Conservation (phyloP, 1,140 invertebrate genomes). For the Tetragonula clypearis region DNA sequence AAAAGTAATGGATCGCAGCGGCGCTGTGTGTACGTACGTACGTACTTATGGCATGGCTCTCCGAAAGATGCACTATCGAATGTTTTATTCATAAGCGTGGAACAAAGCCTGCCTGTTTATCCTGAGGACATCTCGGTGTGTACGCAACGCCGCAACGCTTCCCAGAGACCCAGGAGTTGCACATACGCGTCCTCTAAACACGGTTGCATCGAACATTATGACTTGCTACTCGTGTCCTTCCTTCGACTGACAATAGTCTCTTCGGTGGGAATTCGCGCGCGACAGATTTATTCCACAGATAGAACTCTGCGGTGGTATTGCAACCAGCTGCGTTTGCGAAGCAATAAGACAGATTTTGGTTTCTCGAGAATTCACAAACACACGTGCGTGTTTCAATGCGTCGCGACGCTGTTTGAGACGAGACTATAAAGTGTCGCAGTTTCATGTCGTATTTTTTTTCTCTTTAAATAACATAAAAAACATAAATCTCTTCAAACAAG, state of each 20-base stretch:
- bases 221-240: neutral
- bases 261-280: neutral
- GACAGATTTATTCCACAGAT: neutral
- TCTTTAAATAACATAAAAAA: too few relatives aligned
- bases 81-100: conserved; percentile 81
- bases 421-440: too few relatives aligned
- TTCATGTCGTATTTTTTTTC: too few relatives aligned
- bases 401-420: too few relatives aligned
- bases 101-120: conserved; percentile 80
- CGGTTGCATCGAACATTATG: conserved; percentile 37
- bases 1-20: conserved; percentile 55
- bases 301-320: neutral
- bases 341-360: too few relatives aligned
- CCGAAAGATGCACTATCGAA: conserved; percentile 80
- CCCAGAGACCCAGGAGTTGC: conserved; percentile 59
- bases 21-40: conserved; percentile 54
- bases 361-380: too few relatives aligned
- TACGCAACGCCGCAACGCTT: conserved; percentile 66
- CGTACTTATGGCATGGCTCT: conserved; percentile 62
- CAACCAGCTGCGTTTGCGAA: too few relatives aligned
- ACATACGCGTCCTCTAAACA: conserved; percentile 62
- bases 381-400: too few relatives aligned
- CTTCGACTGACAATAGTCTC: neutral
- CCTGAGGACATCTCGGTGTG: conserved; percentile 79
- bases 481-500: too few relatives aligned